A percentile compares a stretch with the other conserved stretches of the same genome.
Evolutionary conservation across 1,140 invertebrate species (phyloP).

Genomic region (Drosophila dunni): DNA sequence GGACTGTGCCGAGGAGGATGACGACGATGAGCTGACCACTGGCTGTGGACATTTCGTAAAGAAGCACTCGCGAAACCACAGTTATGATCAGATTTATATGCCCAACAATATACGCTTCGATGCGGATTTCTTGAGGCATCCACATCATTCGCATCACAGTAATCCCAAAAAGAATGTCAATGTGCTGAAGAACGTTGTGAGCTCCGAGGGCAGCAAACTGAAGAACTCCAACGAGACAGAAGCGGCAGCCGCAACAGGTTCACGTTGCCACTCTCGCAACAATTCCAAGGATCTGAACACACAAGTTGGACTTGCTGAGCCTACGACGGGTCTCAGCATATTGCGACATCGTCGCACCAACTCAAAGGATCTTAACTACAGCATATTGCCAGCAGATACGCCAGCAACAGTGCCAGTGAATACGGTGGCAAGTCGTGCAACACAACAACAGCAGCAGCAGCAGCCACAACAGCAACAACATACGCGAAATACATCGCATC

Average conservation of each 20-base stretch:
- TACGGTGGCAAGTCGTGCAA: slow-evolving; percentile 8
- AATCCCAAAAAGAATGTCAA: slow-evolving; percentile 82
- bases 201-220: slow-evolving; percentile 49
- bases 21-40: slow-evolving; percentile 78
- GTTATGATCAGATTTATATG: slow-evolving; percentile 84
- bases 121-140: slow-evolving; percentile 77
- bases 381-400: slow-evolving; percentile 39
- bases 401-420: slow-evolving; percentile 10
- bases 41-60: slow-evolving; percentile 82
- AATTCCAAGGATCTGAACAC: slow-evolving; percentile 86
- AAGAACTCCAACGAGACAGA: slow-evolving; percentile 83
- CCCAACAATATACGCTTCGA: slow-evolving; percentile 84
- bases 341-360: slow-evolving; percentile 86
- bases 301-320: slow-evolving; percentile 4
- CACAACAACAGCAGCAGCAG: slow-evolving; percentile 38
- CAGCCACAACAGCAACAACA: slow-evolving; percentile 46
- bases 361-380: slow-evolving; percentile 85
- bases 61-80: slow-evolving; percentile 83
- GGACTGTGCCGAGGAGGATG: slow-evolving; percentile 73
- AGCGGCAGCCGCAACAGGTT: slow-evolving; percentile 35
- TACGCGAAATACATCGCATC: slow-evolving; percentile 68
- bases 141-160: slow-evolving; percentile 63
- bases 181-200: slow-evolving; percentile 75
- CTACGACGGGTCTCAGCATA: slow-evolving; percentile 82
- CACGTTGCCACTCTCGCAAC: slow-evolving; percentile 85